phyloP scores from a whole-genome alignment of 64 coral and sea anemone genomes.

The Stichodactyla helianthus region DNA sequence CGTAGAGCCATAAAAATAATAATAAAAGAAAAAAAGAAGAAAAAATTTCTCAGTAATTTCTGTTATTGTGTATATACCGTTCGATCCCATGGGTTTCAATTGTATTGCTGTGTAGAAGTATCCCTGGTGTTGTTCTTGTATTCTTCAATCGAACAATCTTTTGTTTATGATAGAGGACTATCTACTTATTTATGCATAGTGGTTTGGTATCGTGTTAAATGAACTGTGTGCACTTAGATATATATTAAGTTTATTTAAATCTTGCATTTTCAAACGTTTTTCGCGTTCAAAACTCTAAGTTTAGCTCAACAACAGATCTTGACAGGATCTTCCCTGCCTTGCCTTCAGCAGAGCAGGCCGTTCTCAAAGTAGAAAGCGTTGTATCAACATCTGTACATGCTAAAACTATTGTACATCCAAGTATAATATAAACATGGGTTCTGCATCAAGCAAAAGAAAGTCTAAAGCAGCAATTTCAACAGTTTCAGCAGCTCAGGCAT shows the following conservation, averaged over 20 bases:
- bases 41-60: background rate
- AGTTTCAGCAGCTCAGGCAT: conserved; percentile 14
- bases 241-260: background rate
- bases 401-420: too few relatives aligned
- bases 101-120: background rate
- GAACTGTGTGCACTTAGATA: background rate
- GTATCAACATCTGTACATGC: too few relatives aligned
- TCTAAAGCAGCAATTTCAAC: conserved; percentile 2
- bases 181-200: conserved; percentile 1
- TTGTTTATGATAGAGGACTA: background rate
- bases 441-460: conserved; percentile 50
- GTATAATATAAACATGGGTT: conserved; percentile 23
- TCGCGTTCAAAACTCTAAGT: background rate
- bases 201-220: background rate
- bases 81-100: background rate
- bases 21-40: too few relatives aligned
- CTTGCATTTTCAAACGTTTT: background rate
- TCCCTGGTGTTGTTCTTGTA: too few relatives aligned
- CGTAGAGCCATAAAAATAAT: too few relatives aligned
- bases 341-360: background rate
- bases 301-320: background rate
- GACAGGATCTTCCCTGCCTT: background rate
- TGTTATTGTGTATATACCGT: background rate
- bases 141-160: background rate
- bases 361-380: too few relatives aligned